A percentile compares a stretch with the other conserved stretches of the same genome.
These are phyloP conservation scores for Conus ventricosus DNA, from an alignment of 1,140 invertebrate genomes.

Conservation along the genomic window DNA sequence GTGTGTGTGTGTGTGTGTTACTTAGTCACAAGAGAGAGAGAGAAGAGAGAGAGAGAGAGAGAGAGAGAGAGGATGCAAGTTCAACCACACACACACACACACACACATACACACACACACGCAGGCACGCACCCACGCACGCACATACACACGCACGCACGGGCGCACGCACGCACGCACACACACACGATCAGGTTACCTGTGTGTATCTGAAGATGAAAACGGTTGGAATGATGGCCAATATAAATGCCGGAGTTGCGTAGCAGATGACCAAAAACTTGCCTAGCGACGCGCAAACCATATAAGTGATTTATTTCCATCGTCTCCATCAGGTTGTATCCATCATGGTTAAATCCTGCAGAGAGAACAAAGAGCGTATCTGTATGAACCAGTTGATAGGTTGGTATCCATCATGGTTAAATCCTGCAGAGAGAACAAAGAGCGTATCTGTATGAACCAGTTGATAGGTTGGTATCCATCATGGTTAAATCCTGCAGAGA, in stretches of 20 bases:
- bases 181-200: not conserved
- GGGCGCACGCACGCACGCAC: no score
- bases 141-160: no score
- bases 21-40: no score
- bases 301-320: no score
- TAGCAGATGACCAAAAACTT: conserved; percentile 81
- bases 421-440: conserved; percentile 72
- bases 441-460: not conserved
- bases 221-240: conserved; percentile 19
- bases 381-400: conserved; percentile 35
- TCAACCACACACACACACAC: no score
- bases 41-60: no score
- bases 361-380: not conserved
- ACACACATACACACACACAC: no score
- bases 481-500: conserved; percentile 73
- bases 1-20: no score
- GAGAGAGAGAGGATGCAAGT: no score
- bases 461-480: conserved; percentile 61
- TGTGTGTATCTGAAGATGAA: not conserved
- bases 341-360: conserved; percentile 74
- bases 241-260: conserved; percentile 77
- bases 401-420: conserved; percentile 60
- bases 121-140: no score
- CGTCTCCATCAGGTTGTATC: conserved; percentile 60
- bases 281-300: conserved; percentile 89